Base-by-base conservation (phyloP, 2,797 vertebrate genomes). In the Bucorvus abyssinicus region DNA sequence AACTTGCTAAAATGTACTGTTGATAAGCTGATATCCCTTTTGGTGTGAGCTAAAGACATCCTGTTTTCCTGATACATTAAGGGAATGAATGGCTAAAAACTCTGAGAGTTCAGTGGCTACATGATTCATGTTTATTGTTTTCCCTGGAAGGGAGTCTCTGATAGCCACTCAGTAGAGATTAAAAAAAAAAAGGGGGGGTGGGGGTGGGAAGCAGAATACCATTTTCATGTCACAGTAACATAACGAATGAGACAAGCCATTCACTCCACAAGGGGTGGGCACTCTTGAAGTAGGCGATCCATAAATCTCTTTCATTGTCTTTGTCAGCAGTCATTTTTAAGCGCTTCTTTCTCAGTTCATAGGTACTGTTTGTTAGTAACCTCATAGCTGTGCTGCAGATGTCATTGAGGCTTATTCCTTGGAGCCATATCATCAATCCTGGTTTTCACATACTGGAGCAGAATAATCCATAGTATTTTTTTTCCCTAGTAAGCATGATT, bases 241-340 rank as follows among this genome's bases (percentile, higher is more conserved):
- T 92, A 96, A 96, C 92, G 84, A 95, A 96, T 84, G 83, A 84
- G 82, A 90, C 59, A 93, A 93, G 45, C 70, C 79, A 80, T 89
- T 65, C 59, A 70, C 77, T 94, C 59, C 63, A 30, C 59, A 53
- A 87, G 34, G 47, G 78, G 45, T 84, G 78, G 84, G 65, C 32
- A 74, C 77, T 86, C 75, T 89, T 96, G 77, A 86, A 92, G 63
- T 44, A 89, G 65, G 59, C 53, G 90, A 93, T 93, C 63, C 59
- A 90, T 94, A 93, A 94, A 95, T 95, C 83, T 95, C 82, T 94
- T 94, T 78, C 77, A 59, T 77, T 92, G 59, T 95, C 68, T 93
- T 97, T 96, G 91, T 95, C 93, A 91, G 90, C 69, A 94, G 86
- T 76, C 49, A 79, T 94, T 96, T 96, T 95, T 96, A 94, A 93